Conservation (phyloP, 2,797 vertebrate genomes). For the Rhincodon typus region DNA sequence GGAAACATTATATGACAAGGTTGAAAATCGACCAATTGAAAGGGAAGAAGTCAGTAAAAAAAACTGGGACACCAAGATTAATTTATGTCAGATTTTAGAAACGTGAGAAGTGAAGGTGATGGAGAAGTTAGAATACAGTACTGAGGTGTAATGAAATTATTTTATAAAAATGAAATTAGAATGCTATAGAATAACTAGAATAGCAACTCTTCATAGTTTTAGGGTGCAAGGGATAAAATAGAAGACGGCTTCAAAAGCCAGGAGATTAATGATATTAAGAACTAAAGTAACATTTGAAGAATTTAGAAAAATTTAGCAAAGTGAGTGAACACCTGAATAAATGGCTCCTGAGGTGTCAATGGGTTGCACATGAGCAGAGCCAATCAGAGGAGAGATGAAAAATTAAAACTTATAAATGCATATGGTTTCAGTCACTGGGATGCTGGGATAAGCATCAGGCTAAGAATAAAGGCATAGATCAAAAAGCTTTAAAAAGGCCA, state of each 20-base stretch:
- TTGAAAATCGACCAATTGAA: background rate
- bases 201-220: background rate
- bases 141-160: no score
- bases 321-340: background rate
- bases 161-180: background rate
- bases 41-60: background rate
- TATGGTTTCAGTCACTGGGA: background rate
- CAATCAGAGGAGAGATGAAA: background rate
- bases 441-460: background rate
- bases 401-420: background rate
- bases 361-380: background rate
- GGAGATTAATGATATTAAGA: background rate
- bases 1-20: background rate
- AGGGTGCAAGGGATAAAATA: background rate
- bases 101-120: background rate
- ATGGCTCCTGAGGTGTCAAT: background rate
- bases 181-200: background rate
- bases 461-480: background rate
- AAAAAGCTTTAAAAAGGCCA: background rate
- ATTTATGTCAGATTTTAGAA: background rate
- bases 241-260: background rate
- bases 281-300: background rate
- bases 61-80: background rate
- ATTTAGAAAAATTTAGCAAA: no score
- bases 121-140: background rate